Percentiles rank a stretch among this genome's conserved stretches.
phyloP scores from a whole-genome alignment of 2,797 vertebrate genomes.

The Vireo griseus region DNA sequence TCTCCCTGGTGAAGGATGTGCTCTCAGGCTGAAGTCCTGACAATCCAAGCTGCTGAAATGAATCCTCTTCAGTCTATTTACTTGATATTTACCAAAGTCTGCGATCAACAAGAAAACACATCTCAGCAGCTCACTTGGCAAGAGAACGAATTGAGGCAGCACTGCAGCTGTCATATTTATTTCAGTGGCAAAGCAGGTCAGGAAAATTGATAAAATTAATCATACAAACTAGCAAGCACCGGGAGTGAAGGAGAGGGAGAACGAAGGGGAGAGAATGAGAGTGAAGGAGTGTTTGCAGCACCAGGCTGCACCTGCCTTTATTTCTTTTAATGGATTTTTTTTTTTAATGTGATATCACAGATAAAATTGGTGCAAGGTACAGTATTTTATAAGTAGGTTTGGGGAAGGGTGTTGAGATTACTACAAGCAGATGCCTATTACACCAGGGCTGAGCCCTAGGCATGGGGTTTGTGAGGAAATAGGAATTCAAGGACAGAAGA shows the following conservation, averaged over 20 bases:
- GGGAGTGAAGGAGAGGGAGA: slow-evolving; percentile 65
- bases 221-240: slow-evolving; percentile 78
- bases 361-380: slow-evolving; percentile 51
- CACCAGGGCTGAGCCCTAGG: slow-evolving; percentile 9
- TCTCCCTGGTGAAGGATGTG: not conserved
- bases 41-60: slow-evolving; percentile 66
- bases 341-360: slow-evolving; percentile 57
- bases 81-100: slow-evolving; percentile 74
- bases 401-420: slow-evolving; percentile 17
- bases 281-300: slow-evolving; percentile 67
- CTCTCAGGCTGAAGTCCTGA: slow-evolving; percentile 56
- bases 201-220: slow-evolving; percentile 82
- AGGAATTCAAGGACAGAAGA: slow-evolving; percentile 43
- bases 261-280: slow-evolving; percentile 55
- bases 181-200: slow-evolving; percentile 80
- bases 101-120: slow-evolving; percentile 72
- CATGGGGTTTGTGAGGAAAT: slow-evolving; percentile 5
- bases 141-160: slow-evolving; percentile 74
- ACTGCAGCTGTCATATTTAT: slow-evolving; percentile 77
- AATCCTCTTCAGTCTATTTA: slow-evolving; percentile 71
- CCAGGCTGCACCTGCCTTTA: slow-evolving; percentile 71
- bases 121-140: slow-evolving; percentile 75
- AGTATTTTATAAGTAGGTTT: slow-evolving; percentile 60
- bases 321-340: slow-evolving; percentile 71
- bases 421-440: slow-evolving; percentile 8